These are phyloP conservation scores for Catamblyrhynchus diadema DNA, from an alignment of 2,797 vertebrate species.

Conservation along the genomic window DNA sequence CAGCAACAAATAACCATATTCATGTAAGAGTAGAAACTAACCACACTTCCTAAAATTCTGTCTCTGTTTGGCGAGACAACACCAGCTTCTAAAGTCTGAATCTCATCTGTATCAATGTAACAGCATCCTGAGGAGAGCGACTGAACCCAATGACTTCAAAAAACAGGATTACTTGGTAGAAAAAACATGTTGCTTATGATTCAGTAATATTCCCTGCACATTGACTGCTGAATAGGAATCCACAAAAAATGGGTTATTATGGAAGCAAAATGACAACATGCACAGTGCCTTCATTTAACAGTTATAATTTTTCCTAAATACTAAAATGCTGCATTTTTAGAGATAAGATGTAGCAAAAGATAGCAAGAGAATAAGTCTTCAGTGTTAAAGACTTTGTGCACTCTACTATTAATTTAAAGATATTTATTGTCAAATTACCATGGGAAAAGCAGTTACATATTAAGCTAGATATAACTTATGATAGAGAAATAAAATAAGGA, in stretches of 20 bases:
- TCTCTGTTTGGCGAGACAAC: not conserved
- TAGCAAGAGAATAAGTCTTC: not conserved
- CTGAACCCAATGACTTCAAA: not conserved
- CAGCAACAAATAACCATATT: not conserved
- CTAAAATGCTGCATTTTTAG: not conserved
- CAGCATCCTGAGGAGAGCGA: not conserved
- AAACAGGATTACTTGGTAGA: not conserved
- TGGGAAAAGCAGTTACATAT: not conserved
- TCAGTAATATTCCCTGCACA: not conserved
- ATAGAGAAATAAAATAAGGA: not conserved
- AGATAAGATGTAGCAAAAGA: not conserved
- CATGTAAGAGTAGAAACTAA: not conserved
- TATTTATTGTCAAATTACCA: not conserved
- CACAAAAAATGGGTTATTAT: not conserved
- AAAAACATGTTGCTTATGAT: not conserved
- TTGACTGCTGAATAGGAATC: not conserved
- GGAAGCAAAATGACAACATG: not conserved
- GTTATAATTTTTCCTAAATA: not conserved
- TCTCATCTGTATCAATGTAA: not conserved
- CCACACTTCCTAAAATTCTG: not conserved
- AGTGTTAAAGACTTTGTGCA: not conserved
- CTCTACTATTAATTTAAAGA: not conserved
- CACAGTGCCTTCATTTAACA: rapidly evolving
- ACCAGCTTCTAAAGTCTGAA: not conserved
- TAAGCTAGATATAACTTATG: not conserved